Evolutionary conservation across 2,113 vertebrate genomes (phyloP).

Genomic region (Phoenicopterus ruber): DNA sequence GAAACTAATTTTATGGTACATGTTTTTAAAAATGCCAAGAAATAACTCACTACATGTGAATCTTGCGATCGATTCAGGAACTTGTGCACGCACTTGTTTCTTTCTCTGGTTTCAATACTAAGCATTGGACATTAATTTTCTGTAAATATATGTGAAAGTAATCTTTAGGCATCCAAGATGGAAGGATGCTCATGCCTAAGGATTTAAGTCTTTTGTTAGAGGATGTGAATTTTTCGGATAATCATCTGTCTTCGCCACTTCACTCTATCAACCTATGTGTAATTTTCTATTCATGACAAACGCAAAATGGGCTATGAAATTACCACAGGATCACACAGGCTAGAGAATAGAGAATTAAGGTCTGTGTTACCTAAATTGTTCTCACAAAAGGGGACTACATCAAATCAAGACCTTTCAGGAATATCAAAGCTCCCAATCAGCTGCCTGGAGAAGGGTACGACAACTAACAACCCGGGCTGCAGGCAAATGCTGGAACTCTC

Average conservation of each 20-base stretch:
- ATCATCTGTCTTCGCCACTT: constrained; percentile 15
- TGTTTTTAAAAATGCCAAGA: background rate
- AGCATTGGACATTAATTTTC: background rate
- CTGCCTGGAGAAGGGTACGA: background rate
- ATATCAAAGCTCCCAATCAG: background rate
- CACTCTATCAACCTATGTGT: background rate
- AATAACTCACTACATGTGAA: background rate
- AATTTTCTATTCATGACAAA: background rate
- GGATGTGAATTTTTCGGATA: constrained; percentile 13
- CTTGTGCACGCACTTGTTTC: background rate
- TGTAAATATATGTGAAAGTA: background rate
- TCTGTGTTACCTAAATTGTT: background rate
- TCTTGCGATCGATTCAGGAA: accelerated
- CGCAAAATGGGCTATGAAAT: background rate
- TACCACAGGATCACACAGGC: background rate
- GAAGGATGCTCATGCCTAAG: background rate
- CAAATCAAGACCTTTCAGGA: constrained; percentile 11
- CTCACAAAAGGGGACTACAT: background rate
- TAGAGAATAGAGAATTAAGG: background rate
- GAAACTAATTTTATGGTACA: background rate
- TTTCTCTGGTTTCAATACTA: background rate
- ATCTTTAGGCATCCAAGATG: background rate
- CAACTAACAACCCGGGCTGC: background rate
- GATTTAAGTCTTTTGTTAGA: background rate
- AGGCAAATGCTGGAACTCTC: background rate